Conservation (phyloP, 2,888 invertebrate genomes). For the Sthenelais limicola region DNA sequence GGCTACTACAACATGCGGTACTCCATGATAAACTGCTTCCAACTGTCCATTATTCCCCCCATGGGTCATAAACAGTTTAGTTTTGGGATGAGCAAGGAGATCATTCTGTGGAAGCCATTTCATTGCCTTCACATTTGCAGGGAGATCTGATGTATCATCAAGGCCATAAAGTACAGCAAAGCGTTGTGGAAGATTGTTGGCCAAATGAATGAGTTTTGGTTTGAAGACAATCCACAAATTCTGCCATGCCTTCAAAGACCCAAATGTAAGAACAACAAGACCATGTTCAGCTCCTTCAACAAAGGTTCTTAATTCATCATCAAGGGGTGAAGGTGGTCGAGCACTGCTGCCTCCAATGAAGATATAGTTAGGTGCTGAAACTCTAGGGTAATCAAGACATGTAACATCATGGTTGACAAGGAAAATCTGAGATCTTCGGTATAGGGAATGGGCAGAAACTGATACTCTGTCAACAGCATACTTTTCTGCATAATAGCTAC, state of each 20-base stretch:
- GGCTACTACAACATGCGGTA: not conserved
- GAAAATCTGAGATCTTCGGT: constrained; percentile 11
- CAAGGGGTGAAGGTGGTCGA: not conserved
- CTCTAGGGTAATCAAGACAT: constrained; percentile 23
- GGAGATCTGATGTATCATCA: constrained; percentile 21
- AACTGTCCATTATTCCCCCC: constrained; percentile 28
- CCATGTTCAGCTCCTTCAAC: constrained; percentile 10
- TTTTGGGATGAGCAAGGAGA: constrained; percentile 17
- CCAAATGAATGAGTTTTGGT: not conserved
- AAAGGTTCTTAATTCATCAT: constrained; percentile 4
- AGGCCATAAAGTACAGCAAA: not conserved
- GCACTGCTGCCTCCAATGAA: constrained; percentile 31
- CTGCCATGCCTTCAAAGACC: not conserved
- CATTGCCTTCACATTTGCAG: not conserved
- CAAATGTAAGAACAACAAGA: not conserved
- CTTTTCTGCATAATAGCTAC: not conserved
- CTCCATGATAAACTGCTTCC: constrained; percentile 9
- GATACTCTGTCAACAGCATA: not conserved
- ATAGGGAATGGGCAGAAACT: not conserved
- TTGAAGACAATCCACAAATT: not conserved
- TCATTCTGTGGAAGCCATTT: constrained; percentile 30
- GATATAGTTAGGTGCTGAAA: constrained; percentile 17
- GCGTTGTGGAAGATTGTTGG: not conserved
- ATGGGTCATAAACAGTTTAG: constrained; percentile 14
- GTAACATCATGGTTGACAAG: constrained; percentile 5